These are phyloP conservation scores for Aptenodytes patagonicus DNA, from an alignment of 2,113 vertebrate species.

Conservation along the genomic window DNA sequence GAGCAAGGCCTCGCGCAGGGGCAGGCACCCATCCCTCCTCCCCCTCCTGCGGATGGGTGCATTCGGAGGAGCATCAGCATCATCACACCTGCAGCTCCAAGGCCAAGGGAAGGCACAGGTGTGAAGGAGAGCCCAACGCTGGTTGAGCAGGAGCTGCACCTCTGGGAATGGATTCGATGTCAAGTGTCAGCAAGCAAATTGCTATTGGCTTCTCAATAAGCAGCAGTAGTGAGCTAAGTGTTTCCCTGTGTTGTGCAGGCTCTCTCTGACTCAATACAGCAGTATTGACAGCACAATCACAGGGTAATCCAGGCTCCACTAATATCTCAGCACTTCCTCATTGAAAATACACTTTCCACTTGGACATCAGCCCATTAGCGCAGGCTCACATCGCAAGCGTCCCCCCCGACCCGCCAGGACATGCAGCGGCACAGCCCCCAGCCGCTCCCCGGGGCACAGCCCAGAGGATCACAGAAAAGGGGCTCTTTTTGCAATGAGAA, in stretches of 20 bases:
- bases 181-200: slow-evolving; percentile 94
- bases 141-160: slow-evolving; percentile 61
- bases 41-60: fast-evolving
- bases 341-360: slow-evolving; percentile 74
- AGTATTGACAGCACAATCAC: slow-evolving; percentile 98
- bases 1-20: neutral
- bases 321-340: slow-evolving; percentile 76
- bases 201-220: slow-evolving; percentile 99
- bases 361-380: slow-evolving; percentile 70
- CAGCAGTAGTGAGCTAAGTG: slow-evolving; percentile 85
- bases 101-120: neutral
- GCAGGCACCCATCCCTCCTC: neutral
- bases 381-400: neutral
- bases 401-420: neutral
- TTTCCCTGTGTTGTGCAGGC: slow-evolving; percentile 83
- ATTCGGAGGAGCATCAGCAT: fast-evolving
- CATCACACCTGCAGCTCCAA: neutral
- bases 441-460: neutral
- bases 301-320: slow-evolving; percentile 85
- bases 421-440: neutral
- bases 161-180: slow-evolving; percentile 75
- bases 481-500: slow-evolving; percentile 47
- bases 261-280: slow-evolving; percentile 89
- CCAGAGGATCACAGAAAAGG: slow-evolving; percentile 42
- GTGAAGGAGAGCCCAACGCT: neutral